Conservation (phyloP, 92 coral and sea anemone species). For the Porites divaricata region DNA sequence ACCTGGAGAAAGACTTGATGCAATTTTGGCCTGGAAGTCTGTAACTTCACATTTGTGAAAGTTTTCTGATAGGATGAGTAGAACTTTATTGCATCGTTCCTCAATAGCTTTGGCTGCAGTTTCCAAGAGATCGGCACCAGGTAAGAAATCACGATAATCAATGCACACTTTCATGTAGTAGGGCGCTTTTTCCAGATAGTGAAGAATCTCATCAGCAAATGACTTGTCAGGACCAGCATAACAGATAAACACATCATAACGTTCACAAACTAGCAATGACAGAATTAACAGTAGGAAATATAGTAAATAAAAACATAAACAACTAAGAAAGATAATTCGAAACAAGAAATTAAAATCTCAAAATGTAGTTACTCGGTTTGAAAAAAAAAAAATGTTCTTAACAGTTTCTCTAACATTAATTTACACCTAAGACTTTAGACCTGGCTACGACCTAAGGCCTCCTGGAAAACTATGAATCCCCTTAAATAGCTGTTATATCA, state of each 20-base stretch:
- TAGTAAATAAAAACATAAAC: too few relatives aligned
- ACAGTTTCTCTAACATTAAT: too few relatives aligned
- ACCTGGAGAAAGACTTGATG: conserved; percentile 88
- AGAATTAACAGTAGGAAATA: conserved; percentile 3
- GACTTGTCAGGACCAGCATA: conserved; percentile 75
- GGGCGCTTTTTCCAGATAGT: conserved; percentile 70
- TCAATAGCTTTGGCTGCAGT: conserved; percentile 69
- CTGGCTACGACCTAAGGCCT: too few relatives aligned
- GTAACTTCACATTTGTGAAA: conserved; percentile 73
- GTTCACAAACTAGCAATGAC: conserved; percentile 10
- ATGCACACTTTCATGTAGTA: conserved; percentile 78
- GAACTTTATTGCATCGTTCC: conserved; percentile 72
- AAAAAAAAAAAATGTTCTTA: too few relatives aligned
- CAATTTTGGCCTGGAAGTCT: conserved; percentile 85
- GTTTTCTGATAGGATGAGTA: conserved; percentile 78
- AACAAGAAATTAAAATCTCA: too few relatives aligned
- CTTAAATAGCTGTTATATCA: too few relatives aligned
- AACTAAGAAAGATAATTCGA: too few relatives aligned
- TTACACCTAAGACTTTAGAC: too few relatives aligned
- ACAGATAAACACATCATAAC: conserved; percentile 85
- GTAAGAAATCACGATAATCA: conserved; percentile 79
- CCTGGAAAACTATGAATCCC: too few relatives aligned
- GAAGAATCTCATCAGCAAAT: conserved; percentile 77
- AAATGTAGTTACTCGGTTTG: too few relatives aligned
- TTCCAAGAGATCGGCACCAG: conserved; percentile 54